phyloP scores from a whole-genome alignment of 2,888 invertebrate species.

The Acanthosepion lycidas region DNA sequence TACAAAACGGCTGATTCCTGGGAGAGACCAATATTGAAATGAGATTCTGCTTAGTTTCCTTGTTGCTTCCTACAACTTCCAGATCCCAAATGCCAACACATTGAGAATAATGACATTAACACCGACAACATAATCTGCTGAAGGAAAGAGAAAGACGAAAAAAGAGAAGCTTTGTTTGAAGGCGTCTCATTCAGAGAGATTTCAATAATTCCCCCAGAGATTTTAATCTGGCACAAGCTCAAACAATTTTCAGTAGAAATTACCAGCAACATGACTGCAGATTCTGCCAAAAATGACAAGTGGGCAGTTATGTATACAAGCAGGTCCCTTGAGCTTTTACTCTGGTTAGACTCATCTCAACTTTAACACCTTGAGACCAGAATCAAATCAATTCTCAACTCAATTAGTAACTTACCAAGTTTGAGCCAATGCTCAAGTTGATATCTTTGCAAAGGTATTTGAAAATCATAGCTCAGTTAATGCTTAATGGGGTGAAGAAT shows the following conservation, averaged over 20 bases:
- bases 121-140: not conserved
- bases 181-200: not conserved
- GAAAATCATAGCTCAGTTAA: not conserved
- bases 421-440: not conserved
- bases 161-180: not conserved
- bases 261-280: not conserved
- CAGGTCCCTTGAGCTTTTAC: not conserved
- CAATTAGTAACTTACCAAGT: not conserved
- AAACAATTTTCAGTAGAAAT: not conserved
- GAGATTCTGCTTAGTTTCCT: not conserved
- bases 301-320: not conserved
- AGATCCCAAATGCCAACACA: not conserved
- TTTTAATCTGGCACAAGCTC: not conserved
- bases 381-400: slow-evolving; percentile 33
- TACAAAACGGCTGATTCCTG: not conserved
- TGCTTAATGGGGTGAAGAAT: not conserved
- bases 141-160: not conserved
- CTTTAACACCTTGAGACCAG: not conserved
- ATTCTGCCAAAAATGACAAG: slow-evolving; percentile 18
- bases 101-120: not conserved
- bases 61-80: not conserved
- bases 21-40: not conserved
- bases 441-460: not conserved
- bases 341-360: not conserved
- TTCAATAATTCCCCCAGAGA: not conserved